phyloP scores from a whole-genome alignment of 2,797 vertebrate species.

The Peromyscus attwateri region DNA sequence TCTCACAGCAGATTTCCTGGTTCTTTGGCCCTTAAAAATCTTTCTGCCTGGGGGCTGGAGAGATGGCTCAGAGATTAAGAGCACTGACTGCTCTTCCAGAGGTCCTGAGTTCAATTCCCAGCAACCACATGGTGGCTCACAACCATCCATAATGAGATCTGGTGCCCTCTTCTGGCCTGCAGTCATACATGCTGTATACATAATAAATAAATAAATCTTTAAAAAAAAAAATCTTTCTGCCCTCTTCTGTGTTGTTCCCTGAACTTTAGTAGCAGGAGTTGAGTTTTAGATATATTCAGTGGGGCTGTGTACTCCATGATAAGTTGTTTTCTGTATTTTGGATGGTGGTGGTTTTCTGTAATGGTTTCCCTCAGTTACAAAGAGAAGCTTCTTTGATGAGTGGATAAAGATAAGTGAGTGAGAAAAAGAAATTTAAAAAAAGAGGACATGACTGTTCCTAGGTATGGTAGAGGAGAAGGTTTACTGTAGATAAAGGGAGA shows the following conservation, averaged over 20 bases:
- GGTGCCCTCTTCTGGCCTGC: too few species aligned
- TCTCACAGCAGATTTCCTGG: not conserved
- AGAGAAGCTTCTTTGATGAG: not conserved
- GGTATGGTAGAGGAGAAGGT: not conserved
- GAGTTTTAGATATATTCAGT: too few species aligned
- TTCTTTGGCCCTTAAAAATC: not conserved
- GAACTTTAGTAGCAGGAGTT: not conserved
- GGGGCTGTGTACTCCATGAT: too few species aligned
- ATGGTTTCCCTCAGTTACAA: not conserved
- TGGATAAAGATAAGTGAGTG: not conserved
- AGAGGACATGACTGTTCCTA: not conserved
- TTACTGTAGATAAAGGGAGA: not conserved
- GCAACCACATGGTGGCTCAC: too few species aligned
- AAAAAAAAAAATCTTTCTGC: not conserved
- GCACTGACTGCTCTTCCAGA: too few species aligned
- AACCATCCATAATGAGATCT: too few species aligned
- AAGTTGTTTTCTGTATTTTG: too few species aligned
- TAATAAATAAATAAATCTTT: too few species aligned
- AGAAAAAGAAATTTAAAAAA: not conserved
- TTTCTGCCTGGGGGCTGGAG: too few species aligned
- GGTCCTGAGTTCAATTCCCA: too few species aligned
- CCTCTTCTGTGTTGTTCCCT: not conserved
- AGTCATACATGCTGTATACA: too few species aligned
- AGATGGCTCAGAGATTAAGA: too few species aligned
- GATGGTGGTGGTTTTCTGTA: not conserved